These are phyloP conservation scores for Boloria selene DNA, from an alignment of 2,888 invertebrate species.

Conservation along the genomic window DNA sequence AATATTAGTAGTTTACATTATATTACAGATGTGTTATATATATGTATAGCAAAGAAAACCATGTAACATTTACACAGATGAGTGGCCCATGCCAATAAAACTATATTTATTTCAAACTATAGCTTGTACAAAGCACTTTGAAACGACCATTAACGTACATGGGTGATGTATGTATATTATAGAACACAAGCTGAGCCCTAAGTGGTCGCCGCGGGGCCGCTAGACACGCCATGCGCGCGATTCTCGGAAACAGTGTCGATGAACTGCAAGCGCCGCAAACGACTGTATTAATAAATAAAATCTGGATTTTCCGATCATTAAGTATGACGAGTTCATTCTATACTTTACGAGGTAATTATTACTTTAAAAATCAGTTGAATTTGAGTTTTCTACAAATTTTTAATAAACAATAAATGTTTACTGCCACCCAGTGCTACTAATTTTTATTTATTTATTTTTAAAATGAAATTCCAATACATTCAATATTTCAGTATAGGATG, in stretches of 20 bases:
- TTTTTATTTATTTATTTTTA: no score
- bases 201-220: constrained; percentile 52
- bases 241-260: constrained; percentile 63
- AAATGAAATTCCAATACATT: no score
- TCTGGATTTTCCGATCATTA: constrained; percentile 41
- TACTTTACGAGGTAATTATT: not conserved
- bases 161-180: constrained; percentile 26
- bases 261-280: constrained; percentile 49
- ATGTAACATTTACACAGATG: not conserved
- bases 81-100: constrained; percentile 8
- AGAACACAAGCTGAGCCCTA: constrained; percentile 41
- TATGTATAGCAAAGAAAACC: not conserved
- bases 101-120: constrained; percentile 15
- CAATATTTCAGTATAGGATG: no score
- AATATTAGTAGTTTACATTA: not conserved
- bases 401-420: no score
- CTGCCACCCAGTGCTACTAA: no score
- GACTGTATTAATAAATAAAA: constrained; percentile 46
- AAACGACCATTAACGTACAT: constrained; percentile 21
- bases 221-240: constrained; percentile 53
- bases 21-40: not conserved
- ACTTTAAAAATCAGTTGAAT: no score
- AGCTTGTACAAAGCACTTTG: constrained; percentile 6
- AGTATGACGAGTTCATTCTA: constrained; percentile 25
- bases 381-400: no score